A percentile compares a stretch with the other conserved stretches of the same genome.
These are phyloP conservation scores for Fopius arisanus DNA, from an alignment of 1,140 invertebrate genomes.

Conservation along the genomic window DNA sequence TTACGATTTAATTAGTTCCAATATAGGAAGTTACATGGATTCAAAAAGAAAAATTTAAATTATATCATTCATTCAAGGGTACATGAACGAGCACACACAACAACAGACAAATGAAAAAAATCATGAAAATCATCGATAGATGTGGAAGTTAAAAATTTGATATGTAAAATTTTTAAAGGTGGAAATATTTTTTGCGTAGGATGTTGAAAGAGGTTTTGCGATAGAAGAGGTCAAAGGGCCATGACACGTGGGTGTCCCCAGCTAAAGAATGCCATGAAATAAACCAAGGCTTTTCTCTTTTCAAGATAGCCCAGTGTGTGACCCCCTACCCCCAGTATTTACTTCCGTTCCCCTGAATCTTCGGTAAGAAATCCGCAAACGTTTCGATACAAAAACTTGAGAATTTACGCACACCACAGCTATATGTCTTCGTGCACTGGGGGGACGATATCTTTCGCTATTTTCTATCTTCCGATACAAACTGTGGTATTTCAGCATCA, in stretches of 20 bases:
- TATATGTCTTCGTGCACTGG: background rate
- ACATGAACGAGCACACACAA: too few species aligned
- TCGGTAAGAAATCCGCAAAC: background rate
- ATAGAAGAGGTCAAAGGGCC: constrained; percentile 20
- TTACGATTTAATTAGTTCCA: too few species aligned
- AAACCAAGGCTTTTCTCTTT: constrained; percentile 26
- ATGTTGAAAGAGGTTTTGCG: constrained; percentile 11
- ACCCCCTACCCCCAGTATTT: constrained; percentile 7
- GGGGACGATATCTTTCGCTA: background rate
- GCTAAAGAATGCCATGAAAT: constrained; percentile 20
- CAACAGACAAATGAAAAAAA: too few species aligned
- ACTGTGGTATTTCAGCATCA: constrained; percentile 14
- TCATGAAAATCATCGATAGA: background rate
- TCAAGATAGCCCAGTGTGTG: constrained; percentile 12
- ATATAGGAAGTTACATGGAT: too few species aligned
- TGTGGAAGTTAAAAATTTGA: background rate
- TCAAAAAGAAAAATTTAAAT: too few species aligned
- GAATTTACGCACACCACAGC: background rate
- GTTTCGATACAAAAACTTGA: background rate
- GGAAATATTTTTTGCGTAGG: constrained; percentile 16
- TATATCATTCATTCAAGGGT: too few species aligned
- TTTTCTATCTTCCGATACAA: background rate
- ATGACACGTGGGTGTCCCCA: constrained; percentile 15
- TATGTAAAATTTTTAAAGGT: background rate
- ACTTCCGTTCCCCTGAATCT: background rate